phyloP scores from a whole-genome alignment of 2,888 invertebrate species.

The Priocnemis perturbator region DNA sequence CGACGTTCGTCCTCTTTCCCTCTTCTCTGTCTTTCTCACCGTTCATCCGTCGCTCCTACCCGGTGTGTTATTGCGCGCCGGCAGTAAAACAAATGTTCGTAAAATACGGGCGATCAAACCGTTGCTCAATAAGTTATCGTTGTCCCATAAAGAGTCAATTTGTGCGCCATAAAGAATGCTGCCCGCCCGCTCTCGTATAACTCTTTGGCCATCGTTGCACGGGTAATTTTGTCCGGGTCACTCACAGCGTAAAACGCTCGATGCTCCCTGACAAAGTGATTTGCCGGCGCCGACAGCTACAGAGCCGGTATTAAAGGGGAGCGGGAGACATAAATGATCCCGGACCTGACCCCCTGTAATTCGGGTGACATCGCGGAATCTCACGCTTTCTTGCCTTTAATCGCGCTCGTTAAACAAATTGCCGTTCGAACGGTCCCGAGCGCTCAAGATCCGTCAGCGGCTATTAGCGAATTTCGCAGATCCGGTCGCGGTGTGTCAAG shows the following conservation, averaged over 20 bases:
- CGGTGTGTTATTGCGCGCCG: background rate
- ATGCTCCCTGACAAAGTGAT: slow-evolving; percentile 25
- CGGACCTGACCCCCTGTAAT: too few species aligned
- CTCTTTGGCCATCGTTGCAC: slow-evolving; percentile 30
- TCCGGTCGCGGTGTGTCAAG: too few species aligned
- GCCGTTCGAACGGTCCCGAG: too few species aligned
- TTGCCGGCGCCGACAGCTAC: slow-evolving; percentile 12
- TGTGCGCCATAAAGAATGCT: slow-evolving; percentile 56
- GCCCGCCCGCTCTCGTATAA: slow-evolving; percentile 22
- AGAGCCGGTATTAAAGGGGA: slow-evolving; percentile 22
- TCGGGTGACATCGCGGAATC: too few species aligned
- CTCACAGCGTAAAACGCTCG: slow-evolving; percentile 25
- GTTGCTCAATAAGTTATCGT: slow-evolving; percentile 51
- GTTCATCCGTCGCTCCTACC: background rate
- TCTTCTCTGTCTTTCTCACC: background rate
- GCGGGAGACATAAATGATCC: background rate
- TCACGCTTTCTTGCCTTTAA: too few species aligned
- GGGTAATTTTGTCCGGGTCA: slow-evolving; percentile 28
- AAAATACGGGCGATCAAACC: slow-evolving; percentile 42
- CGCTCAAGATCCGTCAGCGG: too few species aligned
- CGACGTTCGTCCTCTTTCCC: background rate
- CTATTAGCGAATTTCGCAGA: too few species aligned
- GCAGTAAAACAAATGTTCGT: slow-evolving; percentile 24
- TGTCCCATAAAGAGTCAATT: slow-evolving; percentile 58
- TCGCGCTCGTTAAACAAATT: too few species aligned